These are phyloP conservation scores for Cephus sareptanus DNA, from an alignment of 2,888 invertebrate species.

Conservation along the genomic window DNA sequence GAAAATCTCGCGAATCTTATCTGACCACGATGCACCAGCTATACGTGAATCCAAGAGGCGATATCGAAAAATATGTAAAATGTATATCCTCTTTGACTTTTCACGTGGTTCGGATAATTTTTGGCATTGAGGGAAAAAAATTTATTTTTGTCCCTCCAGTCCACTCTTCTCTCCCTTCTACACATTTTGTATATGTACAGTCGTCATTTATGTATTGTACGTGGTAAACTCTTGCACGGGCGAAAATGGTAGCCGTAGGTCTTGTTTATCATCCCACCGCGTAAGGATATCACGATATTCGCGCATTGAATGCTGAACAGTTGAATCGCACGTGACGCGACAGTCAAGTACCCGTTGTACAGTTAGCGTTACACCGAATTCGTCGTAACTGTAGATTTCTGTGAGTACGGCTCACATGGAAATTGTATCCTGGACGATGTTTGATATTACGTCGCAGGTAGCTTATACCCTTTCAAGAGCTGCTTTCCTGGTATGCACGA, in stretches of 20 bases:
- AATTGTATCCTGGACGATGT: neutral
- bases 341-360: neutral
- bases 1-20: neutral
- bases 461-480: neutral
- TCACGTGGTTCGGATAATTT: neutral
- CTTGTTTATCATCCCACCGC: neutral
- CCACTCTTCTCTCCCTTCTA: neutral
- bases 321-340: constrained; percentile 1
- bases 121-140: neutral
- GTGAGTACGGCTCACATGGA: neutral
- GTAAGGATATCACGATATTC: constrained; percentile 1
- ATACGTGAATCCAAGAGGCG: neutral
- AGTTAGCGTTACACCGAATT: neutral
- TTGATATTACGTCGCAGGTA: neutral
- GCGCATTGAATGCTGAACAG: neutral
- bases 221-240: neutral
- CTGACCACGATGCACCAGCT: neutral
- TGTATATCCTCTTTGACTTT: neutral
- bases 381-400: neutral
- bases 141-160: neutral
- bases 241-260: neutral
- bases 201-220: neutral
- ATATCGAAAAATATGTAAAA: neutral
- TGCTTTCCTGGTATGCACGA: neutral
- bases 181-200: neutral